A percentile compares a stretch with the other conserved stretches of the same genome.
These are phyloP conservation scores for Pongo pygmaeus DNA, from an alignment of 2,113 vertebrate species.

Conservation along the genomic window DNA sequence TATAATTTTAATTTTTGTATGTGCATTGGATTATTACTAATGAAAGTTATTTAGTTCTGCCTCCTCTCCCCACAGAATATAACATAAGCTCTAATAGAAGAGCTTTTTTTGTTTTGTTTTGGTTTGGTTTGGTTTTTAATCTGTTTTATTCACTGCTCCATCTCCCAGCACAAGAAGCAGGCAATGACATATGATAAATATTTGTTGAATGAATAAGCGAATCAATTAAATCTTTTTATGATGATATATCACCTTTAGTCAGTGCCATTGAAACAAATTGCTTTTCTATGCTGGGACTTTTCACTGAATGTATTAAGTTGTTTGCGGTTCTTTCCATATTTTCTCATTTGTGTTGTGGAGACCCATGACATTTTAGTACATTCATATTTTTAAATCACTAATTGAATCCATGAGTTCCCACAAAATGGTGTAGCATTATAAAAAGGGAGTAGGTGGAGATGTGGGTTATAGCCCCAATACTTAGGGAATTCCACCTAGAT, in stretches of 20 bases:
- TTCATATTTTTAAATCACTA: not conserved
- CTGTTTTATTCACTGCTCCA: not conserved
- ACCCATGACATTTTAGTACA: not conserved
- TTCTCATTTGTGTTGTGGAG: not conserved
- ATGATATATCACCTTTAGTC: not conserved
- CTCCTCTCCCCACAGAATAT: not conserved
- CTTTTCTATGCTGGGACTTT: not conserved
- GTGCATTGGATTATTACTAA: not conserved
- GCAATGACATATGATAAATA: not conserved
- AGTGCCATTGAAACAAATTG: not conserved
- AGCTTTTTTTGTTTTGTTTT: not conserved
- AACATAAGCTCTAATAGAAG: not conserved
- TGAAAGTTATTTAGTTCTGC: not conserved
- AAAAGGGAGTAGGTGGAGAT: not conserved
- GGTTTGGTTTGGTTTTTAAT: not conserved
- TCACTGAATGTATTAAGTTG: not conserved
- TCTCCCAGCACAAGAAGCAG: not conserved
- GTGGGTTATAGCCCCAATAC: fast-evolving
- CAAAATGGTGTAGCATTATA: not conserved
- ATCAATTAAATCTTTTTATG: not conserved
- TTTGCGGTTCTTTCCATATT: not conserved
- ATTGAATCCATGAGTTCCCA: not conserved
- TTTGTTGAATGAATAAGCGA: not conserved
- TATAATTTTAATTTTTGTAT: not conserved
- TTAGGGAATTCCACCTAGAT: fast-evolving